These are phyloP conservation scores for Calliopsis andreniformis DNA, from an alignment of 1,140 invertebrate genomes.

Conservation along the genomic window DNA sequence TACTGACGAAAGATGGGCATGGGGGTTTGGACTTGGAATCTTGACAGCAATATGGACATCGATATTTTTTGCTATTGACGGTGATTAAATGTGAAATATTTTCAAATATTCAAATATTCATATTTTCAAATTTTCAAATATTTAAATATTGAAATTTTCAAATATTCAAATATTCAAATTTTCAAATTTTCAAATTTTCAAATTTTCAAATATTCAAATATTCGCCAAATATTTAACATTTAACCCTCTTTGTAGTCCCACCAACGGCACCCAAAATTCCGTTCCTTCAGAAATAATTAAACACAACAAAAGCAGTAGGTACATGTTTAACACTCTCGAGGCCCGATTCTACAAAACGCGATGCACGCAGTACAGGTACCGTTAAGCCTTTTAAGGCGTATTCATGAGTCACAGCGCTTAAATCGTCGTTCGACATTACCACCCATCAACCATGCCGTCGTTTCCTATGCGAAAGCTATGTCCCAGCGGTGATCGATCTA, in stretches of 20 bases:
- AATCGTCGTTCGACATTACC: slow-evolving; percentile 26
- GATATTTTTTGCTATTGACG: background rate
- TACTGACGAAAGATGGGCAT: background rate
- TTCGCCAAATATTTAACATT: too few species aligned
- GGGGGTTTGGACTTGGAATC: too few species aligned
- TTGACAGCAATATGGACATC: too few species aligned
- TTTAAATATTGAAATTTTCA: too few species aligned
- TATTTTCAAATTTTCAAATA: too few species aligned
- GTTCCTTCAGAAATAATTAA: background rate
- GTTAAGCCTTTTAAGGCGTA: slow-evolving; percentile 30
- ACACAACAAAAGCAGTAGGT: background rate
- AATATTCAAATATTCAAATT: too few species aligned
- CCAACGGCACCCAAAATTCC: slow-evolving; percentile 2
- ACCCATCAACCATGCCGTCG: slow-evolving; percentile 14
- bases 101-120: too few species aligned
- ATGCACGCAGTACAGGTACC: slow-evolving; percentile 20
- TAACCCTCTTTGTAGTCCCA: background rate
- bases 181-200: too few species aligned
- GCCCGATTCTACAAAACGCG: slow-evolving; percentile 3
- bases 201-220: too few species aligned
- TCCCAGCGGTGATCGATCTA: slow-evolving; percentile 15
- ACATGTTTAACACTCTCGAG: too few species aligned
- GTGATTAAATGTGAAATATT: too few species aligned
- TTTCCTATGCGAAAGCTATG: slow-evolving; percentile 17
- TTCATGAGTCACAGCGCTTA: slow-evolving; percentile 18